phyloP scores from a whole-genome alignment of 2,888 invertebrate species.

The Apantesis nais region DNA sequence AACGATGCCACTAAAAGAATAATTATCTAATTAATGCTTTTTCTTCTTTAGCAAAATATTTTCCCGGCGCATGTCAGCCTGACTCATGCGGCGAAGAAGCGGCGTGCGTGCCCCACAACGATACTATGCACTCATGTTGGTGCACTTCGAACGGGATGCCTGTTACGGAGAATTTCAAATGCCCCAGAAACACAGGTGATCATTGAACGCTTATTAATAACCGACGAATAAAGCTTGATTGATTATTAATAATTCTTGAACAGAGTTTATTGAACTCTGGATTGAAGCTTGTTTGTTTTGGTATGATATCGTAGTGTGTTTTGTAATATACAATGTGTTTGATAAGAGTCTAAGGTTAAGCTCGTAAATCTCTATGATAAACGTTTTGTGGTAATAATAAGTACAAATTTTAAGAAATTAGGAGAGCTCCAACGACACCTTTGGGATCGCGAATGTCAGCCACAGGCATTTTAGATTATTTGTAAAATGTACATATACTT shows the following conservation, averaged over 20 bases:
- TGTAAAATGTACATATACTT: neutral
- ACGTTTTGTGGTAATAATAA: neutral
- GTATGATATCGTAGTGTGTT: slow-evolving; percentile 20
- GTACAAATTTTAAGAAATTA: neutral
- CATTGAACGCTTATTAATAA: slow-evolving; percentile 45
- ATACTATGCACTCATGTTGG: slow-evolving; percentile 72
- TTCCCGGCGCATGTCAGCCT: slow-evolving; percentile 65
- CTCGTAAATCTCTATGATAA: slow-evolving; percentile 1
- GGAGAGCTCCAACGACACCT: neutral
- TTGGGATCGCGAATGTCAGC: neutral
- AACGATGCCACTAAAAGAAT: no score
- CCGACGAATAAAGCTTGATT: slow-evolving; percentile 33
- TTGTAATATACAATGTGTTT: slow-evolving; percentile 7
- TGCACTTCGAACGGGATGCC: slow-evolving; percentile 87
- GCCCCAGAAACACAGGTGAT: slow-evolving; percentile 84
- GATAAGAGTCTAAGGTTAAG: slow-evolving; percentile 1
- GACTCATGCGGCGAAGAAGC: slow-evolving; percentile 85
- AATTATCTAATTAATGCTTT: neutral
- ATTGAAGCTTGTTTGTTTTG: slow-evolving; percentile 26
- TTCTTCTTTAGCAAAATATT: slow-evolving; percentile 30
- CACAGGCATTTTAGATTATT: neutral
- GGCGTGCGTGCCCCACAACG: slow-evolving; percentile 81
- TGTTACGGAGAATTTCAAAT: slow-evolving; percentile 83
- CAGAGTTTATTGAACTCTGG: slow-evolving; percentile 46
- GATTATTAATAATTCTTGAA: slow-evolving; percentile 35